Percentiles rank a stretch among this genome's conserved stretches.
These are phyloP conservation scores for Chloropsis cyanopogon DNA, from an alignment of 2,113 vertebrate genomes.

Conservation along the genomic window DNA sequence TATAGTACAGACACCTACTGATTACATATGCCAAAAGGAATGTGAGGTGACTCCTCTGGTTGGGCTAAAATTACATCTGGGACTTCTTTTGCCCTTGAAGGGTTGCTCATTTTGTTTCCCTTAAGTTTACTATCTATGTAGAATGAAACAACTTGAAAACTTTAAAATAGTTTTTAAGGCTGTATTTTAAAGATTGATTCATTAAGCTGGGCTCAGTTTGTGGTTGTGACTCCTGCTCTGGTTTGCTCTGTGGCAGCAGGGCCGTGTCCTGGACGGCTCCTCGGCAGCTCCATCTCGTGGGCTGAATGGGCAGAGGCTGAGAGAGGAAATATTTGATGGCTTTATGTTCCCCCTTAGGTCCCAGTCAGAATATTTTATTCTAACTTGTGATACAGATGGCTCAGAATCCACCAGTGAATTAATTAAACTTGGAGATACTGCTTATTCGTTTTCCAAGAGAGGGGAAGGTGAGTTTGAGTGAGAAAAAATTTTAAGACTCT, in stretches of 20 bases:
- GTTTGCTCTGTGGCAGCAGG: neutral
- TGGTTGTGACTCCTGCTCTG: neutral
- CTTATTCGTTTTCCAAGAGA: slow-evolving; percentile 80
- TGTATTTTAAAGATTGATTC: neutral
- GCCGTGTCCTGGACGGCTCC: neutral
- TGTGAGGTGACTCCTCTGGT: neutral
- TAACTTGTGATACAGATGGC: slow-evolving; percentile 75
- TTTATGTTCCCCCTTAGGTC: slow-evolving; percentile 52
- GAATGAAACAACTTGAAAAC: neutral
- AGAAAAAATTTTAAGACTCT: neutral
- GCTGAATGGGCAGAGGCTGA: neutral
- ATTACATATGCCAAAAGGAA: neutral
- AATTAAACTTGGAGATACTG: slow-evolving; percentile 86
- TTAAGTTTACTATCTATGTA: neutral
- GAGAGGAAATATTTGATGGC: neutral
- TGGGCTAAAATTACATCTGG: neutral
- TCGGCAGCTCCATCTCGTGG: slow-evolving; percentile 44
- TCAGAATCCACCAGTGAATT: slow-evolving; percentile 82
- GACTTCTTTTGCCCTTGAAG: neutral
- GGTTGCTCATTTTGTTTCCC: neutral
- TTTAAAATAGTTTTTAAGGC: neutral
- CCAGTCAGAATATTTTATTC: slow-evolving; percentile 46
- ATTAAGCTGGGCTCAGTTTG: neutral
- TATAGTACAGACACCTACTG: neutral
- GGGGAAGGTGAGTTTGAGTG: slow-evolving; percentile 73